phyloP scores from a whole-genome alignment of 2,113 vertebrate species.

The Odocoileus virginianus region DNA sequence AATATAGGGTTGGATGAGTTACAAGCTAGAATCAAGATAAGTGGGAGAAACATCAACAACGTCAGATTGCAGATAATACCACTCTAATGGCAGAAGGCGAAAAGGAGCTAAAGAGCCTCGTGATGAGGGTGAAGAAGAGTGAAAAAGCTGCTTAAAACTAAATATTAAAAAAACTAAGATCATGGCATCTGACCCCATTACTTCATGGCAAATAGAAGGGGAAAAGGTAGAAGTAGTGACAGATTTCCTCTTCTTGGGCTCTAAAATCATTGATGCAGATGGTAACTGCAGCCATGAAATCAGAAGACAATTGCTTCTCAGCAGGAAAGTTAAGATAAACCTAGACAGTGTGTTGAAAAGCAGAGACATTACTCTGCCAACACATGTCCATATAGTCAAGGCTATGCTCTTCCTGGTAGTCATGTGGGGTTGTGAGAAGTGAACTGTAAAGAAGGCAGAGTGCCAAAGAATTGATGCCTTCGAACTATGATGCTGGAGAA shows the following conservation, averaged over 20 bases:
- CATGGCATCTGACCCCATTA: neutral
- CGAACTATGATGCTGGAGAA: neutral
- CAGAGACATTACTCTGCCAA: neutral
- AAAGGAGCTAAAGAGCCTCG: neutral
- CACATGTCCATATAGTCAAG: neutral
- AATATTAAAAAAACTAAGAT: neutral
- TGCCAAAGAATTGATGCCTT: neutral
- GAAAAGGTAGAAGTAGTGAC: neutral
- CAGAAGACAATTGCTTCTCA: neutral
- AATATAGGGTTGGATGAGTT: neutral
- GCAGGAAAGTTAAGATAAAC: neutral
- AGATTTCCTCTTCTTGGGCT: neutral
- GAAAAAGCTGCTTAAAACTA: neutral
- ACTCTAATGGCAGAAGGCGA: neutral
- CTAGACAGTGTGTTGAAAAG: neutral
- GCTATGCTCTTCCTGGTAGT: neutral
- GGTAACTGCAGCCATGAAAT: neutral
- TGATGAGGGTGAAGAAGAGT: neutral
- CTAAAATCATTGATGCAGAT: neutral
- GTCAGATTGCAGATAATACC: neutral
- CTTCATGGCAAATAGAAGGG: neutral
- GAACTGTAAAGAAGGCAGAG: neutral
- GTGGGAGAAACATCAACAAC: neutral
- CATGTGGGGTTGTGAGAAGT: neutral
- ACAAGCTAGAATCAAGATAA: neutral